Evolutionary conservation across 2,113 vertebrate genomes (phyloP), one percentile per base, ranked within the genome.

Genomic region (Circaetus gallicus): DNA sequence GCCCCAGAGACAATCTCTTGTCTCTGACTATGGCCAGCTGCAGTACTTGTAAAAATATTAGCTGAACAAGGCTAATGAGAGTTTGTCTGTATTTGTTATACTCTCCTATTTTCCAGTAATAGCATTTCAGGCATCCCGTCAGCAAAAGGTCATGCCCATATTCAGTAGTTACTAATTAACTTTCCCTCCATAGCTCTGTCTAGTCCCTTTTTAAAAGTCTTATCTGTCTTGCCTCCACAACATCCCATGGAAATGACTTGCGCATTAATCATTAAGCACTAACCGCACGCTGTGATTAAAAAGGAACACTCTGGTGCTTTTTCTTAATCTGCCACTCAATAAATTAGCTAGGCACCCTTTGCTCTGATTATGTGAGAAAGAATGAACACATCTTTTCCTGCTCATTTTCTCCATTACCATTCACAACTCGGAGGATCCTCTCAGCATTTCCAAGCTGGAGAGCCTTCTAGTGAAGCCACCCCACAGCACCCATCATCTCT

Each of bases 161-260:
- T 61, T 93, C 40, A 80, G 36, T 20, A 63, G 73, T 69, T 85
- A 85, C 34, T 90, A 76, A 83, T 94, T 82, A 91, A 96, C 82
- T 96, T 96, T 93, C 82, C 21, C 82, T 69, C 22, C 43, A 34
- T 50, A 58, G 32, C 26, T 81, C 34, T 79, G 31, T 34, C 47
- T 89, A 86, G 86, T 52, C 24, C 20, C 8, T 78, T 69, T 94
- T 79, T 69, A 72, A 94, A 81, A 28, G 53, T 74, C 17, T 76
- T 94, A 63, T 93, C 87, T 90, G 82, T 65, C 89, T 71, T 79
- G 70, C 45, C 66, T 79, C 24, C 49, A 26, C 3, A 3, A 40
- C 56, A 85, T 88, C 71, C 82, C 59, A 8, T 91, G 93, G 93
- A 90, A 94, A 87, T 90, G 70, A 90, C 45, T 85, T 82, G 58